Evolutionary conservation across 1,140 invertebrate species (phyloP).

Genomic region (Brachionus rotundiformis): DNA sequence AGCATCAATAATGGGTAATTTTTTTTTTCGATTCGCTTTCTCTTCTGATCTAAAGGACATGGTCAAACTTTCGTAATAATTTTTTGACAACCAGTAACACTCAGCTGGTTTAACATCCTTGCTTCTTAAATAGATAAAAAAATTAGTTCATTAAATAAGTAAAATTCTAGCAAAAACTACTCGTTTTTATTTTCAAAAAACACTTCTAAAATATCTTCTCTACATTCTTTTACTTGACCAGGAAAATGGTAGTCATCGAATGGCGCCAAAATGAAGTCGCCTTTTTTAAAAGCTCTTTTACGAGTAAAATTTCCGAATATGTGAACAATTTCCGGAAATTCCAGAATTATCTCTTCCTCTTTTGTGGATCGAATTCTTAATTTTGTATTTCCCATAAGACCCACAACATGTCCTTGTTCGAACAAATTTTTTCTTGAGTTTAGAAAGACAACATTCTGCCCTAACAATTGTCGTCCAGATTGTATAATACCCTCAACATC

Average conservation of each 20-base stretch:
- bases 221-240: neutral
- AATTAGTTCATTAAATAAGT: neutral
- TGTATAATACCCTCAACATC: neutral
- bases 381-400: neutral
- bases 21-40: neutral
- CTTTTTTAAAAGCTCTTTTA: neutral
- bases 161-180: neutral
- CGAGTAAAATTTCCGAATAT: neutral
- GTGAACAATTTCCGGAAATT: neutral
- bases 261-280: conserved; percentile 1
- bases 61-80: conserved; percentile 55
- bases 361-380: neutral
- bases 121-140: neutral
- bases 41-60: conserved; percentile 40
- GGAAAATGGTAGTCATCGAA: neutral
- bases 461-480: neutral
- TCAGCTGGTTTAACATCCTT: neutral
- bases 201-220: neutral
- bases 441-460: neutral
- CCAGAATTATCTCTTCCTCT: neutral
- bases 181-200: neutral
- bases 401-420: neutral
- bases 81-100: conserved; percentile 55
- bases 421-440: neutral
- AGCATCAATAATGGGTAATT: neutral